These are phyloP conservation scores for Lepisosteus oculatus DNA, from an alignment of 2,113 vertebrate genomes.

Conservation along the genomic window DNA sequence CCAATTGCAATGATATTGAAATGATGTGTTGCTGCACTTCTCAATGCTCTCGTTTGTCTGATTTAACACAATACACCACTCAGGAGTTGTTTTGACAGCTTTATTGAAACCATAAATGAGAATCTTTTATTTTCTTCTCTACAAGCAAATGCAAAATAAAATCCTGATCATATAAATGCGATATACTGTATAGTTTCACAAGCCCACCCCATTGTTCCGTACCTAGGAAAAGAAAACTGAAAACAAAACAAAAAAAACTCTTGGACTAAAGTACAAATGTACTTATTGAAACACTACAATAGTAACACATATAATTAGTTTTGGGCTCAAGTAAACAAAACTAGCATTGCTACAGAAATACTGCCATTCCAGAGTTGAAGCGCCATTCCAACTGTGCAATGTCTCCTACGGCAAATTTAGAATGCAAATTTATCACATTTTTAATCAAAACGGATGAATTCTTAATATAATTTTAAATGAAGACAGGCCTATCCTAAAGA, in stretches of 20 bases:
- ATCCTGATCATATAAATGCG: slow-evolving; percentile 77
- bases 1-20: neutral
- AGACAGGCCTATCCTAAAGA: neutral
- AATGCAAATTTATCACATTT: too few relatives aligned
- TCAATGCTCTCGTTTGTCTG: neutral
- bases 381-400: too few relatives aligned
- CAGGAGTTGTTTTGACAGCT: slow-evolving; percentile 37
- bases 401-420: too few relatives aligned
- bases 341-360: too few relatives aligned
- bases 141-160: slow-evolving; percentile 75
- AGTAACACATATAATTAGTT: neutral
- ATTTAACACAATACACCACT: slow-evolving; percentile 1
- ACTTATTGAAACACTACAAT: slow-evolving; percentile 11
- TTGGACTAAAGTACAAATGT: slow-evolving; percentile 74
- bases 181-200: slow-evolving; percentile 62
- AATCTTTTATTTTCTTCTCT: slow-evolving; percentile 49
- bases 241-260: slow-evolving; percentile 78
- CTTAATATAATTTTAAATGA: neutral
- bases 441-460: neutral
- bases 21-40: neutral
- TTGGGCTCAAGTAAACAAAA: too few relatives aligned
- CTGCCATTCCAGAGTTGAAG: too few relatives aligned
- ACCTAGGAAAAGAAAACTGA: slow-evolving; percentile 74
- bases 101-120: slow-evolving; percentile 77
- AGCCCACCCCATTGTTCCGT: slow-evolving; percentile 79